Conservation (phyloP, 1,140 invertebrate genomes). For the Zeugodacus cucurbitae region DNA sequence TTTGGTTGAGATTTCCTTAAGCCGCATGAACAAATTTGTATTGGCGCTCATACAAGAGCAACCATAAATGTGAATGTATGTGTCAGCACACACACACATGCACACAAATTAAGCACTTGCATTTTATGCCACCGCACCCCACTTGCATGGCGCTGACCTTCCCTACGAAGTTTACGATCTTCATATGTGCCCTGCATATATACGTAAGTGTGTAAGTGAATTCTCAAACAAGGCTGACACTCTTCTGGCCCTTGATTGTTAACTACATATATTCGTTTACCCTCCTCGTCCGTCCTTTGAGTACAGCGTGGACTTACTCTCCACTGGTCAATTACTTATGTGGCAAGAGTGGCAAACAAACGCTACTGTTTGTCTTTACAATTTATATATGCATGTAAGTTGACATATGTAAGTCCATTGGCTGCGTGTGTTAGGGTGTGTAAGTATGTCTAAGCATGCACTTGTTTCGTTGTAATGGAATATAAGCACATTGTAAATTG, state of each 20-base stretch:
- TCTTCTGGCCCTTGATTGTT: neutral
- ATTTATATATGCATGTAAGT: neutral
- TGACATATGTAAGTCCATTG: neutral
- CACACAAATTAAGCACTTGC: neutral
- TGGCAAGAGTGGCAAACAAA: conserved; percentile 7
- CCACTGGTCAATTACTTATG: neutral
- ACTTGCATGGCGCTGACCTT: no score
- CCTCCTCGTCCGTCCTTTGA: neutral
- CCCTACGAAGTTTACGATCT: no score
- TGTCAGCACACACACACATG: neutral
- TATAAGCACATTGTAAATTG: conserved; percentile 25
- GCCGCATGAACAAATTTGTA: neutral
- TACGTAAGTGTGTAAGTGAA: neutral
- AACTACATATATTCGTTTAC: neutral
- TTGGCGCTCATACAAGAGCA: neutral
- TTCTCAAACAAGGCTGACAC: neutral
- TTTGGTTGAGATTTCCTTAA: neutral
- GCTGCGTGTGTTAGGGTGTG: neutral
- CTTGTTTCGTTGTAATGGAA: neutral
- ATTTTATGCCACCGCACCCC: neutral
- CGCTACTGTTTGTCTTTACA: neutral
- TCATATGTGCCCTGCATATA: no score
- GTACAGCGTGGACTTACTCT: neutral
- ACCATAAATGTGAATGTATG: no score
- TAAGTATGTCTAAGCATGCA: neutral